Percentiles rank a stretch among this genome's conserved stretches.
phyloP scores from a whole-genome alignment of 2,797 vertebrate genomes.

The Channa striata region DNA sequence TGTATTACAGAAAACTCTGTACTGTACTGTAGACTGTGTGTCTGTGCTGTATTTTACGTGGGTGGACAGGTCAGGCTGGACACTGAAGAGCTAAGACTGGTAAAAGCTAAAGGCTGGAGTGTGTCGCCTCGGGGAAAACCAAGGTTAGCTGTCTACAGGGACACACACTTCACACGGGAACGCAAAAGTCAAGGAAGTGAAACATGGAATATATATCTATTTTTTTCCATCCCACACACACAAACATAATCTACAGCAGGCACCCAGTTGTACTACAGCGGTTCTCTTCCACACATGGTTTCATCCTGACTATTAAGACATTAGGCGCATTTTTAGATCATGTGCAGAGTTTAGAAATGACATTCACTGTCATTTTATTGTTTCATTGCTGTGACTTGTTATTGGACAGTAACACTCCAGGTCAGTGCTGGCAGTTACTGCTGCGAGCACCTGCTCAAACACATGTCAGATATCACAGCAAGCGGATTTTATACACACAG shows the following conservation, averaged over 20 bases:
- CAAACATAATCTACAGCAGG: background rate
- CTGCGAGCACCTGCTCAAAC: too few species aligned
- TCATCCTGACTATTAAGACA: background rate
- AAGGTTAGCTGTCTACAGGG: constrained; percentile 9
- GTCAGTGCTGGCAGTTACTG: too few species aligned
- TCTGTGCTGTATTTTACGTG: background rate
- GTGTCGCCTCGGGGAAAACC: constrained; percentile 7
- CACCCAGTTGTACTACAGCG: background rate
- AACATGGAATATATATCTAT: background rate
- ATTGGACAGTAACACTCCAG: too few species aligned
- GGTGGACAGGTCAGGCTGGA: constrained; percentile 7
- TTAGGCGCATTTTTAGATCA: constrained; percentile 1
- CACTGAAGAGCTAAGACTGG: constrained; percentile 18
- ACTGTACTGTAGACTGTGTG: too few species aligned
- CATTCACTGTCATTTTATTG: background rate
- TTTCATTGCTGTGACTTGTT: background rate
- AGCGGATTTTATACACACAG: background rate
- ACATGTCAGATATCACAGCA: constrained; percentile 9
- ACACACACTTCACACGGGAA: background rate
- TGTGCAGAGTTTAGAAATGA: background rate
- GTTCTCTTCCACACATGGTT: background rate
- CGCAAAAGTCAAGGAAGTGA: background rate
- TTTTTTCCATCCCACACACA: background rate
- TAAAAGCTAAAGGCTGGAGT: constrained; percentile 1
- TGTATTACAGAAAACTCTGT: background rate